These are phyloP conservation scores for Ochropleura leucogaster DNA, from an alignment of 2,888 invertebrate genomes.

Conservation along the genomic window DNA sequence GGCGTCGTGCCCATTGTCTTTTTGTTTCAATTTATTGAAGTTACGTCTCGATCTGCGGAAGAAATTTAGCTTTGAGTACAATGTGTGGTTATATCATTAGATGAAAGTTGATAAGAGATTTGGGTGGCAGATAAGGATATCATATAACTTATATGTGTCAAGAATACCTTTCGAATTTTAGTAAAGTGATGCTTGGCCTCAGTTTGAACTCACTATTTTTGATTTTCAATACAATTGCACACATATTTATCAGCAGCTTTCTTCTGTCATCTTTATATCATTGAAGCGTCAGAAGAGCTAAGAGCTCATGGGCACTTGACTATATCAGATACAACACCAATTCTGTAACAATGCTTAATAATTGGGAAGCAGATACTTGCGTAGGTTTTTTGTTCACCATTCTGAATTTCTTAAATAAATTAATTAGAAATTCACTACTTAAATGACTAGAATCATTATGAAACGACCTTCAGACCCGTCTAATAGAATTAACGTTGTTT, in stretches of 20 bases:
- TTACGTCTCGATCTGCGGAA: slow-evolving; percentile 54
- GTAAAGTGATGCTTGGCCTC: neutral
- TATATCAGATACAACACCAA: neutral
- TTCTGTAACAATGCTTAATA: neutral
- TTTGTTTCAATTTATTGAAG: slow-evolving; percentile 35
- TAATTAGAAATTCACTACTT: neutral
- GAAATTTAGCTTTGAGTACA: slow-evolving; percentile 20
- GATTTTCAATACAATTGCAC: neutral
- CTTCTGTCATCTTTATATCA: neutral
- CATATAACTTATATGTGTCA: neutral
- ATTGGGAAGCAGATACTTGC: too few relatives aligned
- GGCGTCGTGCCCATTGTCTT: slow-evolving; percentile 81
- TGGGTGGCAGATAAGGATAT: slow-evolving; percentile 7
- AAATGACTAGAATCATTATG: neutral
- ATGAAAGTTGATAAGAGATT: slow-evolving; percentile 33
- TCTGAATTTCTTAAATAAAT: neutral
- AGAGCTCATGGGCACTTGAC: neutral
- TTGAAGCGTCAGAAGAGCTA: neutral
- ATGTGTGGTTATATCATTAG: slow-evolving; percentile 1
- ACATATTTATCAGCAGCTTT: neutral
- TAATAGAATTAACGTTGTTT: slow-evolving; percentile 27
- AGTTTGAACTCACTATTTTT: neutral
- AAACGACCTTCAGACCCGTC: neutral
- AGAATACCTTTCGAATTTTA: neutral
- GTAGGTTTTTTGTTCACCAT: neutral